phyloP scores from a whole-genome alignment of 2,113 vertebrate species.

The Papio anubis region DNA sequence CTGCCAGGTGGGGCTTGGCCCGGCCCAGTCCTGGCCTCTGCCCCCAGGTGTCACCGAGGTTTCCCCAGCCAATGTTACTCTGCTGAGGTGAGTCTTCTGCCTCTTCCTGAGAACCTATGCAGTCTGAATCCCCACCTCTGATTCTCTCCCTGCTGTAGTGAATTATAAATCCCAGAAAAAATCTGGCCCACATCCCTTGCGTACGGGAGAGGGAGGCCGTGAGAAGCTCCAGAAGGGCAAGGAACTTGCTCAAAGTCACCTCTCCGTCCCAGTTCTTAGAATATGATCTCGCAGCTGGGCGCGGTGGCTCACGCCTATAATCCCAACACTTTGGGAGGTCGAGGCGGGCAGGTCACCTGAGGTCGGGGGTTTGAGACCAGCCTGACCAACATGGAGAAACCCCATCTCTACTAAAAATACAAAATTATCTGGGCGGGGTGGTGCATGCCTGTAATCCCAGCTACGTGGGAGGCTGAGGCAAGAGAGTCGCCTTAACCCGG shows the following conservation, averaged over 20 bases:
- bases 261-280: background rate
- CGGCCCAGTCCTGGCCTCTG: slow-evolving; percentile 53
- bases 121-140: background rate
- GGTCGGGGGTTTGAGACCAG: background rate
- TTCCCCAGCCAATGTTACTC: slow-evolving; percentile 92
- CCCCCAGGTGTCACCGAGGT: slow-evolving; percentile 90
- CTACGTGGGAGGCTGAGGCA: background rate
- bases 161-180: background rate
- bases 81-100: slow-evolving; percentile 87
- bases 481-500: background rate
- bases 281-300: too few relatives aligned
- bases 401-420: background rate
- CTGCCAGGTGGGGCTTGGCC: slow-evolving; percentile 89
- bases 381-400: background rate
- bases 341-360: background rate
- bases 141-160: background rate
- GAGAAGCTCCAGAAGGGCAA: background rate
- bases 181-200: background rate
- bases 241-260: background rate
- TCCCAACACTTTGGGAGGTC: background rate
- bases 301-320: background rate
- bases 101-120: background rate
- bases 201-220: background rate
- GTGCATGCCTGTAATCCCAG: background rate
- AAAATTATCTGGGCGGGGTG: background rate